These are phyloP conservation scores for Leptinotarsa lineolata DNA, from an alignment of 1,140 invertebrate species.

Conservation along the genomic window DNA sequence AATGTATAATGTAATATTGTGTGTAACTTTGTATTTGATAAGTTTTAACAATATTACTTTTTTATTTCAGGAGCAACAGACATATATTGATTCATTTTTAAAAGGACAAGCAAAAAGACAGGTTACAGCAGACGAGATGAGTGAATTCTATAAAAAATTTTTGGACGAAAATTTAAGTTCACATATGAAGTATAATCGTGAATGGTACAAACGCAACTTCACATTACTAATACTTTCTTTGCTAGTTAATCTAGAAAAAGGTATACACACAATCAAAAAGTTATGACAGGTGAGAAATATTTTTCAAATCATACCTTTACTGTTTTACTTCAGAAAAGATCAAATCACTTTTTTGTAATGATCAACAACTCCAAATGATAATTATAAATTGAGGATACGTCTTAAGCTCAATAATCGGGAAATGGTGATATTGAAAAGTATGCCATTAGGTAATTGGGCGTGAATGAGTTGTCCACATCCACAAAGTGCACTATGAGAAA, in stretches of 20 bases:
- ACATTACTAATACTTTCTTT: slow-evolving; percentile 65
- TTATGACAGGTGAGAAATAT: slow-evolving; percentile 2
- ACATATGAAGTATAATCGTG: slow-evolving; percentile 72
- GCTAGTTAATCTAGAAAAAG: slow-evolving; percentile 57
- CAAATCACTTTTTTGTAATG: no score
- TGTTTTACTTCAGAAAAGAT: no score
- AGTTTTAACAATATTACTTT: slow-evolving; percentile 5
- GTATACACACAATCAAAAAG: background rate
- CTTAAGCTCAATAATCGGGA: no score
- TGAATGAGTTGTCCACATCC: no score
- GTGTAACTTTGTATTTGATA: background rate
- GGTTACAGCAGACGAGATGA: slow-evolving; percentile 79
- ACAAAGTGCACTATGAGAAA: no score
- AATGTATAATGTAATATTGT: no score
- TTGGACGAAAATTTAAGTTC: slow-evolving; percentile 75
- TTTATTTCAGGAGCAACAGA: slow-evolving; percentile 65
- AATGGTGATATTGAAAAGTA: no score
- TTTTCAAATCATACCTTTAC: no score
- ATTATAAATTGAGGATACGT: no score
- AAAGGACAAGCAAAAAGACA: slow-evolving; percentile 55
- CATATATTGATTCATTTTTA: slow-evolving; percentile 63
- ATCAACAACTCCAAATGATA: no score
- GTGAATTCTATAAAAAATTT: slow-evolving; percentile 82
- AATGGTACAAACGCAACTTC: slow-evolving; percentile 77
- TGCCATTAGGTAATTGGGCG: no score